These are phyloP conservation scores for Phaetusa simplex DNA, from an alignment of 2,113 vertebrate species.

Conservation along the genomic window DNA sequence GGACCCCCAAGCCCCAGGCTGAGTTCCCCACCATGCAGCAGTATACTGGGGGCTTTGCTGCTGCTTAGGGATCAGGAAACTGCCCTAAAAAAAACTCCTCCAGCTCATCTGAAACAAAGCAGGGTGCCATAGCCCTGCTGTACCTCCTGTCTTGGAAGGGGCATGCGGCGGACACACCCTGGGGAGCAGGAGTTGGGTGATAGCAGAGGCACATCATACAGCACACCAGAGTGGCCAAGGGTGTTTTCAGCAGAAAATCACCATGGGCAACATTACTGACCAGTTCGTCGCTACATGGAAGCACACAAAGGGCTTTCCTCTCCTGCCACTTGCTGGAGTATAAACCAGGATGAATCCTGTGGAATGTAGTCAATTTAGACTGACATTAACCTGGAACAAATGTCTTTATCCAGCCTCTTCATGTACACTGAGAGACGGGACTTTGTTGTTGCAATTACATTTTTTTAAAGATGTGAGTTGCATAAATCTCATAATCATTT, in stretches of 20 bases:
- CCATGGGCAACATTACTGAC: not conserved
- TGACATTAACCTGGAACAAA: not conserved
- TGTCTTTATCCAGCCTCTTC: not conserved
- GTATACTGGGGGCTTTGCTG: not conserved
- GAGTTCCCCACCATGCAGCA: not conserved
- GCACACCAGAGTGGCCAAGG: not conserved
- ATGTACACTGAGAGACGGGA: not conserved
- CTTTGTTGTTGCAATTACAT: constrained; percentile 37
- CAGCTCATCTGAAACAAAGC: not conserved
- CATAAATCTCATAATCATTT: constrained; percentile 49
- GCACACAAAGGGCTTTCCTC: not conserved
- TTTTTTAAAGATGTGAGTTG: constrained; percentile 40
- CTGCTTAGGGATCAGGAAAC: not conserved
- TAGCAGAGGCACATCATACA: not conserved
- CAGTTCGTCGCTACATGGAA: not conserved
- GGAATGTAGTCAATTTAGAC: not conserved
- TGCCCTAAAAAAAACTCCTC: not conserved
- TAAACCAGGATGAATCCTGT: not conserved
- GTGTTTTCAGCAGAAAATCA: not conserved
- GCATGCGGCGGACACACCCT: fast-evolving
- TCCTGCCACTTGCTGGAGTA: not conserved
- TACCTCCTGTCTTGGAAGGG: not conserved
- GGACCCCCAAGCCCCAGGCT: not conserved
- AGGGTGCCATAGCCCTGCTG: not conserved
- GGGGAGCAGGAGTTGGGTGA: not conserved